A percentile compares a stretch with the other conserved stretches of the same genome.
These are phyloP conservation scores for Mesitornis unicolor DNA, from an alignment of 2,113 vertebrate genomes.

Conservation along the genomic window DNA sequence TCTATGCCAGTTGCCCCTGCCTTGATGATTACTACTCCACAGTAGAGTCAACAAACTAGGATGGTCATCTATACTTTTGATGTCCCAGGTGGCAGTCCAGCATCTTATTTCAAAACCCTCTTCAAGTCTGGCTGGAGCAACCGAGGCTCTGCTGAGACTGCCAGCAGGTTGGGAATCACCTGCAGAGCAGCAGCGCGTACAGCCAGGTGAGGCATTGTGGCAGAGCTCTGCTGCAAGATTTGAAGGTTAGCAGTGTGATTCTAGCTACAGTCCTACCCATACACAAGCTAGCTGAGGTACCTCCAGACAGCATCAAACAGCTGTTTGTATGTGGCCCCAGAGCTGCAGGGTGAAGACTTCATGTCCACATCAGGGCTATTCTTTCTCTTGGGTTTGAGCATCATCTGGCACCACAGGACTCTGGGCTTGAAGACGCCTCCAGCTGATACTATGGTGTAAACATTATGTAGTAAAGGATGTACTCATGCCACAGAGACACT, in stretches of 20 bases:
- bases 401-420: rapidly evolving
- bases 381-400: not conserved
- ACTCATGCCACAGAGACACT: not conserved
- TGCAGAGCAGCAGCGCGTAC: rapidly evolving
- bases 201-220: not conserved
- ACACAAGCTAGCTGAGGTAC: not conserved
- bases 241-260: not conserved
- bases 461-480: not conserved
- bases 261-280: not conserved
- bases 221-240: not conserved
- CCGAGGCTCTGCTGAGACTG: not conserved
- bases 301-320: rapidly evolving
- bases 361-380: rapidly evolving
- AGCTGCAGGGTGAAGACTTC: not conserved
- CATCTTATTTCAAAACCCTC: not conserved
- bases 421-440: rapidly evolving
- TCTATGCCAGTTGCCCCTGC: not conserved
- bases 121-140: not conserved
- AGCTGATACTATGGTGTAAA: not conserved
- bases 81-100: not conserved
- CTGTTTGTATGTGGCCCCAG: rapidly evolving
- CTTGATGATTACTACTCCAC: not conserved
- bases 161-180: not conserved
- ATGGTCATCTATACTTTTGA: not conserved
- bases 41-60: not conserved